Conservation (phyloP, 2,797 vertebrate species). For the Podargus strigoides region DNA sequence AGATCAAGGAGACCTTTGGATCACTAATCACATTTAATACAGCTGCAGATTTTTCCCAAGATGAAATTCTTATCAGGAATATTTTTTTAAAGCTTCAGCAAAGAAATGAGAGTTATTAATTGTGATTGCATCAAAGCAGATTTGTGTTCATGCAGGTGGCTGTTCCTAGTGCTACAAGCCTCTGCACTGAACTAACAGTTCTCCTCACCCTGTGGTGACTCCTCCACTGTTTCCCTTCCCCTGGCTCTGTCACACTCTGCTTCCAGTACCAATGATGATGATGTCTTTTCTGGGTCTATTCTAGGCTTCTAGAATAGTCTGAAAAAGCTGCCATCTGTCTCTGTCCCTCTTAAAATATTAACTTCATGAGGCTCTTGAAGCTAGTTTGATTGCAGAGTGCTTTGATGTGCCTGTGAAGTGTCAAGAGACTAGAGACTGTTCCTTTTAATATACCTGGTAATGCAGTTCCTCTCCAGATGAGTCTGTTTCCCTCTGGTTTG, state of each 20-base stretch:
- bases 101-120: not conserved
- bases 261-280: not conserved
- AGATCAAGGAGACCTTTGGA: not conserved
- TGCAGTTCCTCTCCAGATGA: not conserved
- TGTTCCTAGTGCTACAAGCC: not conserved
- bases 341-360: slow-evolving; percentile 41
- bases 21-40: not conserved
- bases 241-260: not conserved
- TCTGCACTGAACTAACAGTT: not conserved
- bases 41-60: not conserved
- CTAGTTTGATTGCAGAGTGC: not conserved
- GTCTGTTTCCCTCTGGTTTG: not conserved
- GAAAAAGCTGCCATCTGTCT: not conserved
- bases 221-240: not conserved
- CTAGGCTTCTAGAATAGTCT: slow-evolving; percentile 1
- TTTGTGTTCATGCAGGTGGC: not conserved
- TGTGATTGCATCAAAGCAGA: not conserved
- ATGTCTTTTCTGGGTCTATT: not conserved
- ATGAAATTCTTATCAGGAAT: not conserved
- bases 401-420: not conserved
- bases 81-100: not conserved
- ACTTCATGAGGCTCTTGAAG: not conserved
- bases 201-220: not conserved
- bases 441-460: not conserved
- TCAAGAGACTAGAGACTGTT: not conserved